Evolutionary conservation across 2,797 vertebrate genomes (phyloP).

Genomic region (Erithacus rubecula): DNA sequence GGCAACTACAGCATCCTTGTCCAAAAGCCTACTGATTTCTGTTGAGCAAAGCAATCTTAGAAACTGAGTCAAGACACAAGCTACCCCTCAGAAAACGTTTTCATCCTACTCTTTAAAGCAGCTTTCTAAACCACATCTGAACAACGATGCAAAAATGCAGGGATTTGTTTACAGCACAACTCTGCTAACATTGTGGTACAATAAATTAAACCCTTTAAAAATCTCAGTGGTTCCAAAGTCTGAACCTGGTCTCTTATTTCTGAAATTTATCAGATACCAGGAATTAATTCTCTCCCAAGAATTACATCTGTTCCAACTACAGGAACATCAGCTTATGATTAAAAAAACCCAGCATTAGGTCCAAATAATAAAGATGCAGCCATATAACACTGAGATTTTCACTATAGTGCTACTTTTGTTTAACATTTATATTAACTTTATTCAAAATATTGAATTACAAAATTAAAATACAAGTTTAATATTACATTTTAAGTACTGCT

Average conservation of each 20-base stretch:
- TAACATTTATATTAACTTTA: neutral
- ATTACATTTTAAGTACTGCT: neutral
- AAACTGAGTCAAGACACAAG: neutral
- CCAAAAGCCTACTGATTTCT: neutral
- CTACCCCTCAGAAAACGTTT: fast-evolving
- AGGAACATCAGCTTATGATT: neutral
- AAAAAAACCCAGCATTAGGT: fast-evolving
- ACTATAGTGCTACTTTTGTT: neutral
- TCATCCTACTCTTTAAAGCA: neutral
- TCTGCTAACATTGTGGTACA: neutral
- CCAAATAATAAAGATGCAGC: neutral
- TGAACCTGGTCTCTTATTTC: neutral
- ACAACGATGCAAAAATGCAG: neutral
- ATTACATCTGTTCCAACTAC: neutral
- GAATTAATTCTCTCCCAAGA: neutral
- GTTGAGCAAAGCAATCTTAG: neutral
- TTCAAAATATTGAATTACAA: neutral
- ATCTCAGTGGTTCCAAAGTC: neutral
- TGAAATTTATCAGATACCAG: neutral
- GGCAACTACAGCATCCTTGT: neutral
- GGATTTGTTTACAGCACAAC: neutral
- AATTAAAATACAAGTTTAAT: neutral
- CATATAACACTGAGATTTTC: neutral
- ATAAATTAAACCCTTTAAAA: neutral
- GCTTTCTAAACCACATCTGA: neutral